A percentile compares a stretch with the other conserved stretches of the same genome.
Evolutionary conservation across 2,113 vertebrate species (phyloP).

Genomic region (Syngnathus scovelli): DNA sequence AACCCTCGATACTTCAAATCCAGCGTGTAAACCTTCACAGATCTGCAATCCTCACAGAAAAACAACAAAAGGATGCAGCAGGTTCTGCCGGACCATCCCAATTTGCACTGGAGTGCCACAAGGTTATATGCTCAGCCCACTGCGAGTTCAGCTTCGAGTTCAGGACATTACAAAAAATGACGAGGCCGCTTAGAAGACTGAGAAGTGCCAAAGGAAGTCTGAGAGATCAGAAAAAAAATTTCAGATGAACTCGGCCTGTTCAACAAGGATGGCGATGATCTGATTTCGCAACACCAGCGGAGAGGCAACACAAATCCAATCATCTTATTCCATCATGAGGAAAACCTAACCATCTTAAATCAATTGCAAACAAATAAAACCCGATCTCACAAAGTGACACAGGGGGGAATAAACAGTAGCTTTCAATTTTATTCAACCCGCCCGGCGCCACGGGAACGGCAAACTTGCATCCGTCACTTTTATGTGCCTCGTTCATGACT

Average conservation of each 20-base stretch:
- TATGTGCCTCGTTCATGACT: slow-evolving; percentile 49
- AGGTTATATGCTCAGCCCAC: no score
- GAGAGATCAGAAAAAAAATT: slow-evolving; percentile 25
- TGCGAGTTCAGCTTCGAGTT: no score
- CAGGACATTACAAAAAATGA: no score
- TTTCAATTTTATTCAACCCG: slow-evolving; percentile 73
- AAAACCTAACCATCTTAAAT: slow-evolving; percentile 67
- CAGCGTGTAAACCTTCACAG: no score
- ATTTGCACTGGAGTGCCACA: no score
- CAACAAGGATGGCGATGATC: slow-evolving; percentile 72
- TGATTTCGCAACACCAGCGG: slow-evolving; percentile 63
- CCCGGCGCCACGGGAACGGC: slow-evolving; percentile 48
- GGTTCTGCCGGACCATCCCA: no score
- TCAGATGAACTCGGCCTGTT: slow-evolving; percentile 73
- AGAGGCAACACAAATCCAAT: slow-evolving; percentile 73
- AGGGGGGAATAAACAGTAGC: slow-evolving; percentile 74
- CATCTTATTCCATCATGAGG: slow-evolving; percentile 66
- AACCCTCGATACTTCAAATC: no score
- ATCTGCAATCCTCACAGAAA: no score
- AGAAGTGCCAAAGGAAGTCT: neutral
- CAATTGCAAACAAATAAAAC: slow-evolving; percentile 72
- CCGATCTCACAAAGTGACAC: slow-evolving; percentile 57
- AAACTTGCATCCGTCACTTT: slow-evolving; percentile 77
- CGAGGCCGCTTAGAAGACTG: no score
- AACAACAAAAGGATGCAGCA: no score